These are phyloP conservation scores for Oxyteleia sp. DNA, from an alignment of 2,888 invertebrate species.

Conservation along the genomic window DNA sequence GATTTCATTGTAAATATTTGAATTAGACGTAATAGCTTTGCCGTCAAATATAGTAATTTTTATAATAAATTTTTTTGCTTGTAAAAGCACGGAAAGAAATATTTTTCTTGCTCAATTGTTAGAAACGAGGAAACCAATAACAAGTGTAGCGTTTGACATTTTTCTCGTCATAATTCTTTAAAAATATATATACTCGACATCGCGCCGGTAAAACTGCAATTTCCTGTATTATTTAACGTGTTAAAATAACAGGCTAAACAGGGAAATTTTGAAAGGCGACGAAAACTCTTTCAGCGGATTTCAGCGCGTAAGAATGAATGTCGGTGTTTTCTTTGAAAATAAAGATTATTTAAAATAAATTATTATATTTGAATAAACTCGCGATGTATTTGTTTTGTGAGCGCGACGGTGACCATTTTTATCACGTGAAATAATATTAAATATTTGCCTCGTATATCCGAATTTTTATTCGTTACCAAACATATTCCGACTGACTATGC, in stretches of 20 bases:
- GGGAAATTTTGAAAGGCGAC: conserved; percentile 12
- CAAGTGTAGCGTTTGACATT: conserved; percentile 6
- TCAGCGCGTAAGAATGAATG: background rate
- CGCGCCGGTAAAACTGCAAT: background rate
- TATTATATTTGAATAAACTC: conserved; percentile 25
- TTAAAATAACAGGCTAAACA: conserved; percentile 26
- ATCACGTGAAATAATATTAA: conserved; percentile 20
- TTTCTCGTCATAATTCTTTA: conserved; percentile 16
- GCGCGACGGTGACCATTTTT: conserved; percentile 5
- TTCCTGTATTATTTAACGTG: conserved; percentile 21
- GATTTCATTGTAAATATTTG: no score
- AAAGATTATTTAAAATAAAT: conserved; percentile 30
- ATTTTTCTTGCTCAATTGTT: conserved; percentile 1
- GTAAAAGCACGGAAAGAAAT: background rate
- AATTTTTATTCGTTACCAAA: no score
- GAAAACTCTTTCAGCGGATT: background rate
- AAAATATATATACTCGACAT: conserved; percentile 7
- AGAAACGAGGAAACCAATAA: background rate
- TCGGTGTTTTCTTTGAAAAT: conserved; percentile 22
- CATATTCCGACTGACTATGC: no score
- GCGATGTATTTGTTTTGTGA: conserved; percentile 3
- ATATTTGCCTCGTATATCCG: background rate
- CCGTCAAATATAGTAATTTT: no score
- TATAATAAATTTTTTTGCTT: no score
- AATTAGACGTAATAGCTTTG: no score